Evolutionary conservation across 2,888 invertebrate genomes (phyloP), one percentile per base, ranked within the genome.

Genomic region (Chloroclystis v-ata): DNA sequence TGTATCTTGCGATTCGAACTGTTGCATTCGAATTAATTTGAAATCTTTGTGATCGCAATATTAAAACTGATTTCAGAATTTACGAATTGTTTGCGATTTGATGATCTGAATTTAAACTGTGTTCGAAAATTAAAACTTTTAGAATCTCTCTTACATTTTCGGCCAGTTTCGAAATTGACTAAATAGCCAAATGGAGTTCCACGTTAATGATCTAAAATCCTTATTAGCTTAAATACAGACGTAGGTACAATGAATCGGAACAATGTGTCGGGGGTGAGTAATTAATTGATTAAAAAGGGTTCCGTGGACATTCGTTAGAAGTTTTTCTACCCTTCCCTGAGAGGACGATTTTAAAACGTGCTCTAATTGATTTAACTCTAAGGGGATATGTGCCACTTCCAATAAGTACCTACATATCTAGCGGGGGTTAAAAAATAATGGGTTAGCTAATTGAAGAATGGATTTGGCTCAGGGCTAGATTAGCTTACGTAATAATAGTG

Each of bases 221-320:
- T 50, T 43, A 43, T 37, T 37, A 47, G 43, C 46, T 50, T 50
- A 46, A 46, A 51, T 48, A 47, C 44, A 54, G 48, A 46, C 47
- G 33, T 49, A 45, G 48, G 47, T 47, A 62, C 65, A 61, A 55
- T 56, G 60, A 65, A 64, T 62, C 56, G 60, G 63, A 60, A 78
- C 78, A 78, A 76, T 78, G 72, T 68, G 71, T 72, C 69, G 70
- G 69, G 71, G 78, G 75, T 66, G 76, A 68, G 73, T 82, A 82
- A 82, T 82, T 82, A 83, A 82, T 82, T 82, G 81, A 83, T 83
- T 79, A 78, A 80, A 81, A 83, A 78, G 83, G 82, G 80, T 72
- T 66, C 67, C 59, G 64, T 60, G 72, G 68, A 71, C 67, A 70
- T 78, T 83, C 82, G 79, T 82, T 81, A 80, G 74, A 84, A 83